Evolutionary conservation across 2,888 invertebrate genomes (phyloP).

Genomic region (Capitulum mitella): DNA sequence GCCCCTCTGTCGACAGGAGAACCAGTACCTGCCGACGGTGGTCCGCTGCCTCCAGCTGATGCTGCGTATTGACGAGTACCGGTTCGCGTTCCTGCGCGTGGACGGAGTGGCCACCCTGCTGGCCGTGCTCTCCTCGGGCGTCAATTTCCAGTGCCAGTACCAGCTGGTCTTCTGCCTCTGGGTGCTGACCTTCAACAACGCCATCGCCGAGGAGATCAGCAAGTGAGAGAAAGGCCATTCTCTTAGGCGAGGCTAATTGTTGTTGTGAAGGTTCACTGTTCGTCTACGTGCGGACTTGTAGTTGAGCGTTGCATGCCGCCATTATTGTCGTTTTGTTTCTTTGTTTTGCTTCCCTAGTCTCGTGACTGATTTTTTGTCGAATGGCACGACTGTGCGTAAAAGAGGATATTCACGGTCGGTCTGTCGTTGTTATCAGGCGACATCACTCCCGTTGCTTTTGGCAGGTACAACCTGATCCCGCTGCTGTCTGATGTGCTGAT

Average conservation of each 20-base stretch:
- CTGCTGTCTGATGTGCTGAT: slow-evolving; percentile 94
- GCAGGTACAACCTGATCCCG: slow-evolving; percentile 81
- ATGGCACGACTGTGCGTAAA: too few relatives aligned
- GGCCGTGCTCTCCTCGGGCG: slow-evolving; percentile 66
- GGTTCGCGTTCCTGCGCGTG: slow-evolving; percentile 89
- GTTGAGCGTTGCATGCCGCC: too few relatives aligned
- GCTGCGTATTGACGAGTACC: slow-evolving; percentile 92
- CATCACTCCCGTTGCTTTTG: too few relatives aligned
- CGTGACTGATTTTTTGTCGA: too few relatives aligned
- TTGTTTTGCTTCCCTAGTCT: too few relatives aligned
- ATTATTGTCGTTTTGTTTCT: too few relatives aligned
- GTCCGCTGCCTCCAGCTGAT: slow-evolving; percentile 99
- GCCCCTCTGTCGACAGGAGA: too few relatives aligned
- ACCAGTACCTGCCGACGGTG: slow-evolving; percentile 97
- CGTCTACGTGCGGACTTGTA: too few relatives aligned
- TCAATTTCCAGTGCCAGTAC: slow-evolving; percentile 96
- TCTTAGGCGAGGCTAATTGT: too few relatives aligned
- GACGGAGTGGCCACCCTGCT: slow-evolving; percentile 91
- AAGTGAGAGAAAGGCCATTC: slow-evolving; percentile 49
- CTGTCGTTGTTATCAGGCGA: too few relatives aligned
- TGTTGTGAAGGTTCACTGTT: too few relatives aligned
- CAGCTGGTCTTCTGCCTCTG: slow-evolving; percentile 97
- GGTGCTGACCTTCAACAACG: slow-evolving; percentile 95
- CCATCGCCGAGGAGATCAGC: slow-evolving; percentile 92
- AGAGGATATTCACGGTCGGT: too few relatives aligned